Evolutionary conservation across 2,113 vertebrate species (phyloP), one percentile per base, ranked within the genome.

Genomic region (Stegastes partitus): DNA sequence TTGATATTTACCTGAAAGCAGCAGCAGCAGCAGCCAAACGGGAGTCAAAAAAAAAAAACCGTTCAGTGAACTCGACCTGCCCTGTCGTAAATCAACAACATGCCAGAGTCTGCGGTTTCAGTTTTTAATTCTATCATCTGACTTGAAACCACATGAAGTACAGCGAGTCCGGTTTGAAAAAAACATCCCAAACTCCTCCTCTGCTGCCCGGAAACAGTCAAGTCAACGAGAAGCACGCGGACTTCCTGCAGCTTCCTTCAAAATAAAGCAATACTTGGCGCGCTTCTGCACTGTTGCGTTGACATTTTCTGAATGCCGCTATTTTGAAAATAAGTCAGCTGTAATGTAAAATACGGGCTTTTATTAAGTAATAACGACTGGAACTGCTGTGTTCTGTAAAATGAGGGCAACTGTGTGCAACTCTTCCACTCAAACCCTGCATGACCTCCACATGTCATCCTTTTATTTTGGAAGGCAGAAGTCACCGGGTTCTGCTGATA

Each of bases 1-100:
- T 31, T 34, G 31, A 34, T 1, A 21, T 71, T 84, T 87, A 89
- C 85, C 89, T 82, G 65, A 54, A 26, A 75, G 6, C 12, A n/a
- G 18, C 28, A 11, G 37, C 45, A n/a, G 31, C 3, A 18, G 12
- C 3, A 34, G 31, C 8, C 8, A 34, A 9, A 34, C 31, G 10
- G 31, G 12, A 47, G 15, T 16, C 44, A 14, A 16, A 16, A n/a
- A n/a, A n/a, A 2, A 19, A 3, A 34, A 39, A 19, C 5, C 14
- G 0, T 9, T 26, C 23, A 44, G 25, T 4, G 2, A 47, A 47
- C 18, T 3, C 7, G 51, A 18, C 21, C 31, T 54, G 14, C 9
- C 1, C 21, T 18, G 26, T 18, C 34, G 14, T 9, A 42, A 21
- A 55, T 7, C 34, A 22, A 0, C 31, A 11, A 56, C 78, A 34